A percentile compares a stretch with the other conserved stretches of the same genome.
Conservation (phyloP, 2,888 invertebrate genomes). For the Celastrina argiolus region DNA sequence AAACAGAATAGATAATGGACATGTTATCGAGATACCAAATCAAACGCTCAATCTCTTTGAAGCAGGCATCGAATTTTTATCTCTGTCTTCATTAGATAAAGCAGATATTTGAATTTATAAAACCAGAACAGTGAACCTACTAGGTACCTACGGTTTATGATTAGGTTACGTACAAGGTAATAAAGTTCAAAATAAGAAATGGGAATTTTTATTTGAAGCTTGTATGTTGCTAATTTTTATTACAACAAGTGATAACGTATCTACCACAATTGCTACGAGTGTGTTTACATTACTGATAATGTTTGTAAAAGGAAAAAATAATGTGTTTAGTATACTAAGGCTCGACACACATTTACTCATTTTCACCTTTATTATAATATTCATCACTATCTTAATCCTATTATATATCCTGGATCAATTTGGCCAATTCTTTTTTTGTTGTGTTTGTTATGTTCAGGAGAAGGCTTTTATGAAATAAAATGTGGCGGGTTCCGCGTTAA, state of each 20-base stretch:
- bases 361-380: not conserved
- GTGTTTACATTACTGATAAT: not conserved
- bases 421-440: no score
- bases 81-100: not conserved
- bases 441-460: no score
- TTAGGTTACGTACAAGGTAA: no score
- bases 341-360: not conserved
- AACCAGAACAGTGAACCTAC: no score
- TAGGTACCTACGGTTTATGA: no score
- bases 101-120: not conserved
- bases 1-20: not conserved
- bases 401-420: no score
- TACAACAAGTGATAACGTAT: not conserved
- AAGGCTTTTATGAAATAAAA: no score
- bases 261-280: slow-evolving; percentile 1
- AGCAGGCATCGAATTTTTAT: not conserved
- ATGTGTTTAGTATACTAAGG: no score
- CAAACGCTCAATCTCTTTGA: not conserved
- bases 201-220: not conserved
- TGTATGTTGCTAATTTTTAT: not conserved
- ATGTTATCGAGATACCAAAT: not conserved
- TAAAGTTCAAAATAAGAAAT: not conserved
- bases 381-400: no score
- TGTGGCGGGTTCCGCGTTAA: no score
- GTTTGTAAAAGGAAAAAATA: not conserved